phyloP scores from a whole-genome alignment of 2,888 invertebrate species.

The Agrochola litura region DNA sequence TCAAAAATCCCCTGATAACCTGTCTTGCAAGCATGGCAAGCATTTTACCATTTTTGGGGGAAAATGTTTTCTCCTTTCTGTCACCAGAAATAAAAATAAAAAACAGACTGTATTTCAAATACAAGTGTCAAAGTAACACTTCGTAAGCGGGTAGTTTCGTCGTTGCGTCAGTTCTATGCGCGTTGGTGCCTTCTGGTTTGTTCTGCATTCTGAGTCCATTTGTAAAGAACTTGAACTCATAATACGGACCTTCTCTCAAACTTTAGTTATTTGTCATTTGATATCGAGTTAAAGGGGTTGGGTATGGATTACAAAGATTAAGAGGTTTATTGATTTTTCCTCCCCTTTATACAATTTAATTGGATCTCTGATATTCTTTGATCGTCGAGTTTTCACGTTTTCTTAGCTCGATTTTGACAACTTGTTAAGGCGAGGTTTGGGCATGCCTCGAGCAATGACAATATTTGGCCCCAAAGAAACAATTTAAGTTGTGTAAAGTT shows the following conservation, averaged over 20 bases:
- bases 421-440: constrained; percentile 24
- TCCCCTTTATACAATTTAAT: constrained; percentile 32
- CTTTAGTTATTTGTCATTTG: constrained; percentile 54
- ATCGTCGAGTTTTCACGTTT: constrained; percentile 35
- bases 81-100: background rate
- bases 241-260: constrained; percentile 24
- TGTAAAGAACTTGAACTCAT: constrained; percentile 39
- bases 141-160: background rate
- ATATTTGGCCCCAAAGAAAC: constrained; percentile 38
- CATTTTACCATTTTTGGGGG: background rate
- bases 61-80: background rate
- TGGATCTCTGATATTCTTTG: constrained; percentile 27
- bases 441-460: constrained; percentile 32
- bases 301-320: constrained; percentile 54
- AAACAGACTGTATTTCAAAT: background rate
- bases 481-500: constrained; percentile 36
- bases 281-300: constrained; percentile 37
- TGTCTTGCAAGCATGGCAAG: too few species aligned
- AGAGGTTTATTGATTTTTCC: constrained; percentile 52
- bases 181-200: background rate
- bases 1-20: background rate
- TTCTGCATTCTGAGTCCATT: constrained; percentile 41
- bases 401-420: constrained; percentile 29
- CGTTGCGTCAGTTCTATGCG: too few species aligned
- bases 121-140: background rate